A percentile compares a stretch with the other conserved stretches of the same genome.
Conservation (phyloP, 2,888 invertebrate genomes). For the Mythimna pallens region DNA sequence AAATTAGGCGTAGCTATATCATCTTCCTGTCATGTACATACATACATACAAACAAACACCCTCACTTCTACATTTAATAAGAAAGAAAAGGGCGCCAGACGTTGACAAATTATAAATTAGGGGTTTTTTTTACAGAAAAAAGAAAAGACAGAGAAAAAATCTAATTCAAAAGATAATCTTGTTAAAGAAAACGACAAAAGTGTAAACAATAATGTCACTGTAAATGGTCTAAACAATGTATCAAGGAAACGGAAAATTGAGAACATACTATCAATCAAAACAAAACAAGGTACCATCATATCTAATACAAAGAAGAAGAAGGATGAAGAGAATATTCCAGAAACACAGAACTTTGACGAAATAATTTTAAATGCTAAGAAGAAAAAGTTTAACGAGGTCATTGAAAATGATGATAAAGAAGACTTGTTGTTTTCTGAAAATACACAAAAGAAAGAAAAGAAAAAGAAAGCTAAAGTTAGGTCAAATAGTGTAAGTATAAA, state of each 20-base stretch:
- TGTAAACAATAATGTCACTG: constrained; percentile 17
- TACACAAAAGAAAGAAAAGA: constrained; percentile 56
- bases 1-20: background rate
- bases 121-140: constrained; percentile 43
- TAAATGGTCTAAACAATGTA: constrained; percentile 28
- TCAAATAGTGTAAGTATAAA: constrained; percentile 15
- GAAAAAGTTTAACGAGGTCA: constrained; percentile 75
- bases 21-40: background rate
- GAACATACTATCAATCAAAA: constrained; percentile 29
- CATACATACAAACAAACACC: background rate
- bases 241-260: constrained; percentile 56
- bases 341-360: constrained; percentile 77
- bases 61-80: no score
- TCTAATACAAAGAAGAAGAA: constrained; percentile 48
- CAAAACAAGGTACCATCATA: constrained; percentile 54
- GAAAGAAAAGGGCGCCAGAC: no score
- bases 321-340: constrained; percentile 62
- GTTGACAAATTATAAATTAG: no score
- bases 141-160: constrained; percentile 20
- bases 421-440: constrained; percentile 68
- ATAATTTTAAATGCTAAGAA: constrained; percentile 77
- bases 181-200: constrained; percentile 36
- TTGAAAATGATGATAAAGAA: constrained; percentile 73
- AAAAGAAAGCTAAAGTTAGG: constrained; percentile 38
- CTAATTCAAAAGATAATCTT: constrained; percentile 41